phyloP scores from a whole-genome alignment of 1,140 invertebrate species.

The Ectropis grisescens region DNA sequence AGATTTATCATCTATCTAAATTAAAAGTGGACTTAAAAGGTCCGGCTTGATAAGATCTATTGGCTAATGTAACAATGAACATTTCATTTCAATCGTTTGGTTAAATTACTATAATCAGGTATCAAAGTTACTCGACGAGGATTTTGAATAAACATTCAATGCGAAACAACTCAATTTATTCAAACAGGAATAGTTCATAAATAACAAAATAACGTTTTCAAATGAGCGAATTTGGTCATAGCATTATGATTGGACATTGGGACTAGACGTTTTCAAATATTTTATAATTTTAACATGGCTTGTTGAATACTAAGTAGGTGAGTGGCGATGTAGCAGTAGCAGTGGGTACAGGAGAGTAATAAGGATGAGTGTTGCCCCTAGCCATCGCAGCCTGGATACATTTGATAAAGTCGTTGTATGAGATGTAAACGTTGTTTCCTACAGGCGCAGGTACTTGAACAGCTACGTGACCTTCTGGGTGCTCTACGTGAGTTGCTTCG shows the following conservation, averaged over 20 bases:
- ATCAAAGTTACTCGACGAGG: background rate
- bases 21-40: slow-evolving; percentile 17
- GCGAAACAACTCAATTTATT: too few species aligned
- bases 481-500: background rate
- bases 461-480: background rate
- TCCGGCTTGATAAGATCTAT: slow-evolving; percentile 17
- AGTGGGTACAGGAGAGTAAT: too few species aligned
- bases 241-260: background rate
- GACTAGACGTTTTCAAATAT: slow-evolving; percentile 10
- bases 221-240: too few species aligned
- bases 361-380: slow-evolving; percentile 2
- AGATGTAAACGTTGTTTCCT: slow-evolving; percentile 15
- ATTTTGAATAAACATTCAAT: too few species aligned
- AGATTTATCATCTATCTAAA: slow-evolving; percentile 9
- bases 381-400: slow-evolving; percentile 30
- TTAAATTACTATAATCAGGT: slow-evolving; percentile 1
- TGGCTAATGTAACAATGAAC: slow-evolving; percentile 11
- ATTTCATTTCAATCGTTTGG: too few species aligned
- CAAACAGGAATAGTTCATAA: background rate
- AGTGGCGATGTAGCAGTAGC: slow-evolving; percentile 15
- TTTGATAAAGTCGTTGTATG: slow-evolving; percentile 42
- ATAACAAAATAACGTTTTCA: background rate
- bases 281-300: slow-evolving; percentile 15
- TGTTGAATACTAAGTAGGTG: slow-evolving; percentile 28
- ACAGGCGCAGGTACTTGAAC: background rate